Evolutionary conservation across 2,113 vertebrate species (phyloP), one percentile per base, ranked within the genome.

Genomic region (Bufo gargarizans): DNA sequence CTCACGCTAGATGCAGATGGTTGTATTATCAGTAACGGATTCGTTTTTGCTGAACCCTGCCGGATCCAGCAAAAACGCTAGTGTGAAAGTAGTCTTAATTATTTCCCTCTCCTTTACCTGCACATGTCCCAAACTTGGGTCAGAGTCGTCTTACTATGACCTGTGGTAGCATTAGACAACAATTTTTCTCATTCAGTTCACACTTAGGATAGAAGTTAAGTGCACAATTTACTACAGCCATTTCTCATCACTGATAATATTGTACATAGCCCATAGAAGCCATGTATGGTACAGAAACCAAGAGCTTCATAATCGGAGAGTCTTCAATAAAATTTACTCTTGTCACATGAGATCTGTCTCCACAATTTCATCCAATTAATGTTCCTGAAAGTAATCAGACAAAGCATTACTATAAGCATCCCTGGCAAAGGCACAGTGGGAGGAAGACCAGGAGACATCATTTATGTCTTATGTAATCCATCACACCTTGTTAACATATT

Each of bases 401-500:
- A 11, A 76, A 76, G 72, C 72, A 20, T 19, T 19, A 20, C 50
- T 69, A 71, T 69, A n/a, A 69, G 20, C 49, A 55, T 84, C 20
- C 4, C 4, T 13, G n/a, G 63, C 19, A 84, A 84, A 55, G 17
- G 50, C 82, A 69, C 82, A 69, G 61, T 53, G 43, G 63, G 82
- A 11, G 9, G 20, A 67, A 0, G 20, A 71, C 17, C 20, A 69
- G n/a, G 43, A 84, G 71, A 84, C 49, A 67, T 63, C n/a, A 84
- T 50, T 84, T 69, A 19, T 67, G 17, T 50, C 81, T 22, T 22
- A 19, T 86, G 85, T 65, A n/a, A 77, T 86, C 86, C 77, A 87
- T 80, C 86, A 87, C 33, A 71, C 86, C 86, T 87, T 87, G 86
- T 87, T 87, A 87, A 67, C 61, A 58, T 65, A 77, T 83, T 74